Conservation (phyloP, 2,888 invertebrate species). For the Leucophora obtusa region DNA sequence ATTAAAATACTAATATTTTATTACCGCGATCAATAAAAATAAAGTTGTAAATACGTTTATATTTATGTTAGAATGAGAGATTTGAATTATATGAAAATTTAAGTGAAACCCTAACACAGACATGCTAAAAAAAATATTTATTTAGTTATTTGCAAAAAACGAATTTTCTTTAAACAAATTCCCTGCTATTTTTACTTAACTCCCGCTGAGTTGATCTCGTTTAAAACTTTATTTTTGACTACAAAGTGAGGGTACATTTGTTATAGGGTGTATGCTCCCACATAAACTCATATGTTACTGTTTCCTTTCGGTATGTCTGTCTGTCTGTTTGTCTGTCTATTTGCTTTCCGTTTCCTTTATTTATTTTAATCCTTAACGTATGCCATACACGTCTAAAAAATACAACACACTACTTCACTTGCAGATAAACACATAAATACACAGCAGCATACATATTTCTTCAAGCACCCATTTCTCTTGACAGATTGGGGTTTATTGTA, state of each 20-base stretch:
- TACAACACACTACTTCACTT: not conserved
- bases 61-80: too few relatives aligned
- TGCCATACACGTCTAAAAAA: constrained; percentile 44
- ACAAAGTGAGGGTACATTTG: constrained; percentile 11
- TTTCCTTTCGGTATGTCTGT: constrained; percentile 7
- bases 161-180: constrained; percentile 24
- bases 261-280: not conserved
- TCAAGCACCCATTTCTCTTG: constrained; percentile 48
- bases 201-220: constrained; percentile 35
- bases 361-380: constrained; percentile 39
- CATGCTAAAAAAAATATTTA: too few relatives aligned
- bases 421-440: not conserved
- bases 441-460: constrained; percentile 23
- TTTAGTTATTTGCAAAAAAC: too few relatives aligned
- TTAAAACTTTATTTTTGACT: constrained; percentile 24
- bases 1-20: too few relatives aligned
- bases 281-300: constrained; percentile 1
- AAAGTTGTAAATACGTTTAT: too few relatives aligned
- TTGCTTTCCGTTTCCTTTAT: constrained; percentile 18
- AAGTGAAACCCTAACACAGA: too few relatives aligned
- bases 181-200: constrained; percentile 24
- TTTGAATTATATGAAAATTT: too few relatives aligned
- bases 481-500: constrained; percentile 57
- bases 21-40: too few relatives aligned
- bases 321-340: constrained; percentile 14